These are phyloP conservation scores for Holcopasites calliopsidis DNA, from an alignment of 1,140 invertebrate species.

Conservation along the genomic window DNA sequence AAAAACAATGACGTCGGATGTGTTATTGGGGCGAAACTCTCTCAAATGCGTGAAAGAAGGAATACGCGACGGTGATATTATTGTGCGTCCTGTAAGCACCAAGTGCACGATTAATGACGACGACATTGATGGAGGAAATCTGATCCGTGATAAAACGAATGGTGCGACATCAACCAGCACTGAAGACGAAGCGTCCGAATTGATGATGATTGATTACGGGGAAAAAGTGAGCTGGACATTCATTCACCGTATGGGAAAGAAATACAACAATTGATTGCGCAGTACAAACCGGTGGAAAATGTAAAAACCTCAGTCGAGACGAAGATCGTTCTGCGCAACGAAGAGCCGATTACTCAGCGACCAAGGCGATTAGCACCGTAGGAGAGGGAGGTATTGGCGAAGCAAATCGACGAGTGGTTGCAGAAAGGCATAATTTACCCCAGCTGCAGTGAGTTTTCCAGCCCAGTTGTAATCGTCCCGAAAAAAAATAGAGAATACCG, in stretches of 20 bases:
- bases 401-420: conserved; percentile 22
- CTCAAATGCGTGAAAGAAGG: too few species aligned
- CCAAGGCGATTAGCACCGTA: conserved; percentile 3
- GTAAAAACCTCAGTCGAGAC: conserved; percentile 33
- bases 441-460: conserved; percentile 3
- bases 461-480: conserved; percentile 27
- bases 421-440: neutral
- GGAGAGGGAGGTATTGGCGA: neutral
- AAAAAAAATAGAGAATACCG: conserved; percentile 23
- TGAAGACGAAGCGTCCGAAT: conserved; percentile 6
- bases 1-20: too few species aligned
- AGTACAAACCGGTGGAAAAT: conserved; percentile 7
- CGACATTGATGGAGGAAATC: too few species aligned
- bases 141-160: too few species aligned
- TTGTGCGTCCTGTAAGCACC: too few species aligned
- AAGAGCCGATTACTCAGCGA: neutral
- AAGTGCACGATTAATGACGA: too few species aligned
- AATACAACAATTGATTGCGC: conserved; percentile 22
- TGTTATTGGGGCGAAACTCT: too few species aligned
- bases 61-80: too few species aligned
- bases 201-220: conserved; percentile 5
- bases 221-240: neutral
- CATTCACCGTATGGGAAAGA: neutral
- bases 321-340: conserved; percentile 27
- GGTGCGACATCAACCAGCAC: too few species aligned